These are phyloP conservation scores for Aspidiotus destructor DNA, from an alignment of 2,888 invertebrate species.

Conservation along the genomic window DNA sequence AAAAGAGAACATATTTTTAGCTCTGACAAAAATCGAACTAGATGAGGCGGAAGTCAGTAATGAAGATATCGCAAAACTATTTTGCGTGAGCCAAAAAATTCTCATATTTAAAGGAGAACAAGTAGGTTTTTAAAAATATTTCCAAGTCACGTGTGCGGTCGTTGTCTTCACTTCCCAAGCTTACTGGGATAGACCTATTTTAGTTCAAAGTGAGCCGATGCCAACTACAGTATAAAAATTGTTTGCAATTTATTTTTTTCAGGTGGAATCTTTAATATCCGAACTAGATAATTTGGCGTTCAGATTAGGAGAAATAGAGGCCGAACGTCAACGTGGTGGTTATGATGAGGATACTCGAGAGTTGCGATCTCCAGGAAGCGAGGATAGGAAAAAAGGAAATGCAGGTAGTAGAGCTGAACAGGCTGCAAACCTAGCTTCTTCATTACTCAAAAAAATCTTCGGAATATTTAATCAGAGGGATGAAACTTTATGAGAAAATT, in stretches of 20 bases:
- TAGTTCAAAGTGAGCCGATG: too few relatives aligned
- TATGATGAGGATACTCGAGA: conserved; percentile 34
- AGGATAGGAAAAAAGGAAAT: not conserved
- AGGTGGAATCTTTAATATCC: conserved; percentile 48
- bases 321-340: conserved; percentile 35
- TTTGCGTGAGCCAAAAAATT: conserved; percentile 54
- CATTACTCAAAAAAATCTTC: not conserved
- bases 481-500: not conserved
- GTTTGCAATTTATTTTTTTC: conserved; percentile 3
- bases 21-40: not conserved
- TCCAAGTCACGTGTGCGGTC: too few relatives aligned
- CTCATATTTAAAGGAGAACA: conserved; percentile 60
- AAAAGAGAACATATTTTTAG: conserved; percentile 20
- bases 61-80: conserved; percentile 5
- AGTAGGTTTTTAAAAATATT: conserved; percentile 43
- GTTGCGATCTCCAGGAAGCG: not conserved
- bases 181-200: too few relatives aligned
- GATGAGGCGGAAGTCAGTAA: conserved; percentile 8
- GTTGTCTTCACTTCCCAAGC: too few relatives aligned
- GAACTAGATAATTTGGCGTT: conserved; percentile 48
- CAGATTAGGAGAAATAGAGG: conserved; percentile 45
- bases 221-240: conserved; percentile 17
- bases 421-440: not conserved
- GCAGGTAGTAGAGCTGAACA: not conserved
- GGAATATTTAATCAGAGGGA: not conserved